phyloP scores from a whole-genome alignment of 2,888 invertebrate species.

The Archips xylosteana region DNA sequence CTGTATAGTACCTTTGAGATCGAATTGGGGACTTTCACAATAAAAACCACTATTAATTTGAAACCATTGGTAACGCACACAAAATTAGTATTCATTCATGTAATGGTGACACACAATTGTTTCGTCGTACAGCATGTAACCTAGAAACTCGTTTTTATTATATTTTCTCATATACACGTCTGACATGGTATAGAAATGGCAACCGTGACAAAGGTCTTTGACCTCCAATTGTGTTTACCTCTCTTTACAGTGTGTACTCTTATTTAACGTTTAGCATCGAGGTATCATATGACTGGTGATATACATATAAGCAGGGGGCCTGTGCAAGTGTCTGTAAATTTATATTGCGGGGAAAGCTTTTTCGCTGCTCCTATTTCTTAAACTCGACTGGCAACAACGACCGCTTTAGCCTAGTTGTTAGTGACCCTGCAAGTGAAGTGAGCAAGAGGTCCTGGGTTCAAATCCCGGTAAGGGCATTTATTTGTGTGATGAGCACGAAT shows the following conservation, averaged over 20 bases:
- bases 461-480: too few species aligned
- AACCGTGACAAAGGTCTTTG: constrained; percentile 34
- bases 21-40: neutral
- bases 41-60: neutral
- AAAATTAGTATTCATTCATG: constrained; percentile 33
- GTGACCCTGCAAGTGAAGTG: too few species aligned
- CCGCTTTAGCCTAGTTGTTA: too few species aligned
- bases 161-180: constrained; percentile 34
- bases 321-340: neutral
- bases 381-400: too few species aligned
- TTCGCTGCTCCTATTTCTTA: too few species aligned
- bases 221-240: constrained; percentile 18
- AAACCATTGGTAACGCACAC: constrained; percentile 12
- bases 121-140: constrained; percentile 22
- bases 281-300: neutral
- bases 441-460: too few species aligned
- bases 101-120: constrained; percentile 23
- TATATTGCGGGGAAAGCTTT: neutral
- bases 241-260: neutral
- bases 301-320: neutral
- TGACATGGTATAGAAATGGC: constrained; percentile 10
- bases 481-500: too few species aligned
- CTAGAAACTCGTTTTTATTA: constrained; percentile 32
- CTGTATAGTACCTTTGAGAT: too few species aligned
- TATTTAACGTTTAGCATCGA: constrained; percentile 20